Evolutionary conservation across 2,113 vertebrate species (phyloP).

Genomic region (Colistium nudipinnis): DNA sequence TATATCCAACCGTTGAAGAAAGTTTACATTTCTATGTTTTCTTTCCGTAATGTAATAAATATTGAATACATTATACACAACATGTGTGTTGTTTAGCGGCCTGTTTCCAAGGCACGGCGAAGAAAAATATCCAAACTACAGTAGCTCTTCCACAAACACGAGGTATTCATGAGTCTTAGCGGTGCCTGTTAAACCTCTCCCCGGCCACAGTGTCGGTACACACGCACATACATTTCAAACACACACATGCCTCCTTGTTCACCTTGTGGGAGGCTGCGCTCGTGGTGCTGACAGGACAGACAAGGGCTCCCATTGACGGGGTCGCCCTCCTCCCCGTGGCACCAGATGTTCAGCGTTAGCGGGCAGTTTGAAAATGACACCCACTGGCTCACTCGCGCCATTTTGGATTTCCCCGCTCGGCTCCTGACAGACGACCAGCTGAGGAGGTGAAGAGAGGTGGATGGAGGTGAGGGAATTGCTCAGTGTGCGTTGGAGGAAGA

Average conservation of each 20-base stretch:
- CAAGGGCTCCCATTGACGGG: conserved; percentile 76
- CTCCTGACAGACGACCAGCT: conserved; percentile 11
- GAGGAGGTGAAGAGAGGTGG: conserved; percentile 24
- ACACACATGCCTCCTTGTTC: conserved; percentile 71
- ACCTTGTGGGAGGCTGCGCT: conserved; percentile 51
- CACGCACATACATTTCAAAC: conserved; percentile 29
- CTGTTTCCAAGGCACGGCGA: background rate
- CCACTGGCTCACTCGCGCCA: conserved; percentile 50
- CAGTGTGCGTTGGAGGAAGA: background rate
- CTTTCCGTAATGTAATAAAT: background rate
- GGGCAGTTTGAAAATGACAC: conserved; percentile 73
- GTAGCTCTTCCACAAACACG: conserved; percentile 32
- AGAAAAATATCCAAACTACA: conserved; percentile 30
- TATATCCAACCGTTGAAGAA: no score
- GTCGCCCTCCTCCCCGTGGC: conserved; percentile 43
- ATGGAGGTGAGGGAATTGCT: background rate
- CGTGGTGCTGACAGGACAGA: conserved; percentile 62
- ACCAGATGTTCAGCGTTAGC: conserved; percentile 79
- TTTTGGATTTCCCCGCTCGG: conserved; percentile 58
- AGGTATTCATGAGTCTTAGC: conserved; percentile 21
- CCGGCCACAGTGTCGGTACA: conserved; percentile 14
- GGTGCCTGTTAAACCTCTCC: conserved; percentile 38
- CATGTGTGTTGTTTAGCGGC: background rate
- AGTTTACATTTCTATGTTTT: background rate
- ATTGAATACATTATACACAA: background rate